Evolutionary conservation across 2,888 invertebrate genomes (phyloP).

Genomic region (Ectobius pallidus): DNA sequence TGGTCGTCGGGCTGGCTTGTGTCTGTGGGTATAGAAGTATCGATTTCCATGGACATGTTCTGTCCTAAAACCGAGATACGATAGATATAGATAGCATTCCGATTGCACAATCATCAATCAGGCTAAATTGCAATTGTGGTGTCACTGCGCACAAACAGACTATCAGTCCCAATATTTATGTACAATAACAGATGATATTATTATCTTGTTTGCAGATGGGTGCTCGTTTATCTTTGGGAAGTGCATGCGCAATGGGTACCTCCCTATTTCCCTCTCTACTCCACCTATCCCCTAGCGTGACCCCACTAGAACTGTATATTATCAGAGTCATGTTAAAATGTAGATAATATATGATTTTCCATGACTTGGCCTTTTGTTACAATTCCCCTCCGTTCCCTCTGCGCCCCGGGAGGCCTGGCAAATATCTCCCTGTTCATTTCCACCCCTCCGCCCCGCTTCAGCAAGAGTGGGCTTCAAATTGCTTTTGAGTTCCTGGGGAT

Average conservation of each 20-base stretch:
- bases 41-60: background rate
- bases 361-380: slow-evolving; percentile 18
- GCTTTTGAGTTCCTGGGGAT: slow-evolving; percentile 24
- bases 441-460: background rate
- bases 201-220: slow-evolving; percentile 16
- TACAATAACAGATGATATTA: slow-evolving; percentile 10
- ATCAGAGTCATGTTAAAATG: slow-evolving; percentile 31
- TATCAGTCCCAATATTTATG: slow-evolving; percentile 8
- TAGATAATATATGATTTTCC: slow-evolving; percentile 29
- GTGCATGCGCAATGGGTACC: slow-evolving; percentile 5
- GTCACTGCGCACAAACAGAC: background rate
- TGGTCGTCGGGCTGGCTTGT: background rate
- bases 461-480: slow-evolving; percentile 10
- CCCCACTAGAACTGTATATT: slow-evolving; percentile 23
- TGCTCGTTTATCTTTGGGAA: slow-evolving; percentile 9
- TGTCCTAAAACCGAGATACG: background rate
- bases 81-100: too few species aligned
- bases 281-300: background rate
- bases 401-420: background rate
- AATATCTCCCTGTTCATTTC: background rate
- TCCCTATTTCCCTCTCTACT: background rate
- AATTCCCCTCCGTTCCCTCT: background rate
- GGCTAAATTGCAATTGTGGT: background rate
- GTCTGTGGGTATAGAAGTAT: background rate
- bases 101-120: background rate